Evolutionary conservation across 2,797 vertebrate species (phyloP).

Genomic region (Amblyraja radiata): DNA sequence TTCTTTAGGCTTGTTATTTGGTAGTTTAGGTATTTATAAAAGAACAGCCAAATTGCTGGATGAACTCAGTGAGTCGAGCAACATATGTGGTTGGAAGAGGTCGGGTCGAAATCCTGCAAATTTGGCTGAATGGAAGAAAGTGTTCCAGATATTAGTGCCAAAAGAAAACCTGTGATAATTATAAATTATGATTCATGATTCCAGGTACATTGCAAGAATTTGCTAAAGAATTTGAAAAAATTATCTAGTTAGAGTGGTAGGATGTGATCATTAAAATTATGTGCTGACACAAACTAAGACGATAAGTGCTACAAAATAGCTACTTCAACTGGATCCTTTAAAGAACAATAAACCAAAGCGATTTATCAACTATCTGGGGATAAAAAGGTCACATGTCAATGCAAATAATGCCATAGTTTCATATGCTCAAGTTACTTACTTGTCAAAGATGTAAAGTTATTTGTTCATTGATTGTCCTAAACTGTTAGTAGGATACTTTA

Average conservation of each 20-base stretch:
- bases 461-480: neutral
- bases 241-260: neutral
- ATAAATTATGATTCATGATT: neutral
- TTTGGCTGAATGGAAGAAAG: too few species aligned
- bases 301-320: neutral
- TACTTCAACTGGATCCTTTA: neutral
- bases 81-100: too few species aligned
- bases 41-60: too few species aligned
- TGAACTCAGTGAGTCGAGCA: too few species aligned
- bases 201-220: neutral
- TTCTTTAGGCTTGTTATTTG: neutral
- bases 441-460: neutral
- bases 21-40: neutral
- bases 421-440: neutral
- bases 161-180: too few species aligned
- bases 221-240: neutral
- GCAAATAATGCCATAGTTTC: neutral
- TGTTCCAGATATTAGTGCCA: too few species aligned
- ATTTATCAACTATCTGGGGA: neutral
- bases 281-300: too few species aligned
- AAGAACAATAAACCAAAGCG: neutral
- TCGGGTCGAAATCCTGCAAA: too few species aligned
- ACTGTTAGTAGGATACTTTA: neutral
- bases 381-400: neutral
- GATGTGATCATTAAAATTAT: too few species aligned